phyloP scores from a whole-genome alignment of 2,113 vertebrate genomes.

The Amblyornis subalaris region DNA sequence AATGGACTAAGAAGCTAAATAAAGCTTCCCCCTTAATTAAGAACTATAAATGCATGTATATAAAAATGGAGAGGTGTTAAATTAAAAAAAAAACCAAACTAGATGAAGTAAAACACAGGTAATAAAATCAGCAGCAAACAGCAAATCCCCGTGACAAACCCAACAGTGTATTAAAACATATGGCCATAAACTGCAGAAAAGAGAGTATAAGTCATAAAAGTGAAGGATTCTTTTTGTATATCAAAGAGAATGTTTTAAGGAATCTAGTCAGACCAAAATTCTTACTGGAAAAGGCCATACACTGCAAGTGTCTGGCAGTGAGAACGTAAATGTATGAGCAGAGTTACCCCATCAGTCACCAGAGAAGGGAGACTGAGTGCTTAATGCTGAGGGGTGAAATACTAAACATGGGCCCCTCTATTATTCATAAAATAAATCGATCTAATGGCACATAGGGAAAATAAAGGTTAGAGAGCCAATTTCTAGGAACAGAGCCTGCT shows the following conservation, averaged over 20 bases:
- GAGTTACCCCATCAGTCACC: constrained; percentile 20
- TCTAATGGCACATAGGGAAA: background rate
- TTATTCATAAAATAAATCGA: constrained; percentile 41
- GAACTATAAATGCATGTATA: background rate
- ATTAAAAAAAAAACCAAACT: background rate
- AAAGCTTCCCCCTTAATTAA: background rate
- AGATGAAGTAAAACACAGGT: background rate
- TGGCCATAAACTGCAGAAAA: background rate
- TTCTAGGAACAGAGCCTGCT: background rate
- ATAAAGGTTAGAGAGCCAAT: background rate
- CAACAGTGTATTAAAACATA: background rate
- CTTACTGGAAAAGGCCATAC: background rate
- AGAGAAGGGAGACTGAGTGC: constrained; percentile 6
- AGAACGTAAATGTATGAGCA: constrained; percentile 11
- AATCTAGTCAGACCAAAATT: background rate
- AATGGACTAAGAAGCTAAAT: background rate
- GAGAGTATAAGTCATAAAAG: background rate
- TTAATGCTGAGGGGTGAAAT: constrained; percentile 32
- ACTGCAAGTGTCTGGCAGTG: background rate
- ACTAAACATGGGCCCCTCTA: constrained; percentile 1
- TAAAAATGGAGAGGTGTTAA: background rate
- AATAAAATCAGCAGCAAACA: background rate
- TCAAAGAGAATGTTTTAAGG: background rate
- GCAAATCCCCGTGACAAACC: background rate
- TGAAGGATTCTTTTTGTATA: background rate